phyloP scores from a whole-genome alignment of 2,797 vertebrate genomes.

The Gorsachius magnificus region DNA sequence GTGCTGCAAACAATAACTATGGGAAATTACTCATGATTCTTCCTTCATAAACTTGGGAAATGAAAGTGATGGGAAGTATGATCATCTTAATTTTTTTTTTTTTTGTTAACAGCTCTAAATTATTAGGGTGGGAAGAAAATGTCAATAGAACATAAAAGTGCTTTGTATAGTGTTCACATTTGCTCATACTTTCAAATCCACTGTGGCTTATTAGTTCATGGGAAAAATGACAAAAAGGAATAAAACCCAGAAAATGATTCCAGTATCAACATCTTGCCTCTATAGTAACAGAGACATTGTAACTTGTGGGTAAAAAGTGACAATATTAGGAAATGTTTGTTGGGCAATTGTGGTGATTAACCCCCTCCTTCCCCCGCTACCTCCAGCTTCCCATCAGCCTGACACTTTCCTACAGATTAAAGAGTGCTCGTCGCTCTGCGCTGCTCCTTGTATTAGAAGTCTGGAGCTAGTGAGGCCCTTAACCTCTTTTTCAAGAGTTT shows the following conservation, averaged over 20 bases:
- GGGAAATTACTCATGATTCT: constrained; percentile 69
- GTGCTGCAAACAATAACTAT: constrained; percentile 66
- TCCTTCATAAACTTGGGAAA: constrained; percentile 65
- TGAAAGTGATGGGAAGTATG: constrained; percentile 61
- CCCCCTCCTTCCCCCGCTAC: neutral
- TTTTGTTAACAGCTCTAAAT: constrained; percentile 72
- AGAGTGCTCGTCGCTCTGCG: neutral
- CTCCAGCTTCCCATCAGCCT: neutral
- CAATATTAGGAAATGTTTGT: constrained; percentile 58
- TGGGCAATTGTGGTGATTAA: constrained; percentile 14
- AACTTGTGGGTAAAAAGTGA: constrained; percentile 65
- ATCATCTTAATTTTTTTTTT: constrained; percentile 45
- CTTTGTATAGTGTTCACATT: constrained; percentile 71
- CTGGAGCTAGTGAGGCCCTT: neutral
- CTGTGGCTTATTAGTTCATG: constrained; percentile 79
- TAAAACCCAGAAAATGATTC: constrained; percentile 72
- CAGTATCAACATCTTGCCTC: constrained; percentile 75
- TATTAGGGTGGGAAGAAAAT: constrained; percentile 72
- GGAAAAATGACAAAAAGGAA: constrained; percentile 76
- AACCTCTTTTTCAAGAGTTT: constrained; percentile 46
- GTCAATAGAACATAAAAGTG: constrained; percentile 72
- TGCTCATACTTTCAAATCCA: constrained; percentile 71
- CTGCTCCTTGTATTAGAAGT: neutral
- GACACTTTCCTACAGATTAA: neutral
- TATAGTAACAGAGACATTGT: constrained; percentile 73